Evolutionary conservation across 2,888 invertebrate species (phyloP).

Genomic region (Copidosoma aretas): DNA sequence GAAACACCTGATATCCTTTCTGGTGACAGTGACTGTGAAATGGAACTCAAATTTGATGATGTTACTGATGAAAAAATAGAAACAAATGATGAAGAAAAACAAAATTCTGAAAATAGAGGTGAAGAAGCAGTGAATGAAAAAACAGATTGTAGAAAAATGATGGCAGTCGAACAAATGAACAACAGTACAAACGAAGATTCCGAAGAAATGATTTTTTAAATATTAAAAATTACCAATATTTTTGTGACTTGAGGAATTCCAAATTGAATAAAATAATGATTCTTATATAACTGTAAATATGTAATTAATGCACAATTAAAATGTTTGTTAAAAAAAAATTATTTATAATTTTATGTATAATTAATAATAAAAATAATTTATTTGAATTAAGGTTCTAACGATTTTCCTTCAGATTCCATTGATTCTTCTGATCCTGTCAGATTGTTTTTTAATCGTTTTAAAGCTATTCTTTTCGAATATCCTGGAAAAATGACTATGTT

Average conservation of each 20-base stretch:
- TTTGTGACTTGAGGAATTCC: neutral
- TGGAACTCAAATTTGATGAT: slow-evolving; percentile 32
- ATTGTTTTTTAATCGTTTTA: slow-evolving; percentile 45
- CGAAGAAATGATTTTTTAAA: slow-evolving; percentile 18
- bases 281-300: slow-evolving; percentile 1
- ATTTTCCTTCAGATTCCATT: neutral
- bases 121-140: too few species aligned
- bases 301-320: slow-evolving; percentile 16
- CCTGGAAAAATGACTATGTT: slow-evolving; percentile 42
- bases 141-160: too few species aligned
- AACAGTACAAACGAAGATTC: slow-evolving; percentile 21
- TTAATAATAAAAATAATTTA: neutral
- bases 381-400: neutral
- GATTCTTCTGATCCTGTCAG: neutral
- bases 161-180: neutral
- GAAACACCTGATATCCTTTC: slow-evolving; percentile 35
- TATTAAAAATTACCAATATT: neutral
- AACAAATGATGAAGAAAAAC: too few species aligned
- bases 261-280: neutral
- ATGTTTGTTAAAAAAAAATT: slow-evolving; percentile 9
- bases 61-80: slow-evolving; percentile 15
- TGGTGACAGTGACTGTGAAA: slow-evolving; percentile 34
- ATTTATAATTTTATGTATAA: neutral
- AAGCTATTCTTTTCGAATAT: slow-evolving; percentile 49
- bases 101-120: too few species aligned